A percentile compares a stretch with the other conserved stretches of the same genome.
These are phyloP conservation scores for Callionymus lyra DNA, from an alignment of 2,113 vertebrate genomes.

Conservation along the genomic window DNA sequence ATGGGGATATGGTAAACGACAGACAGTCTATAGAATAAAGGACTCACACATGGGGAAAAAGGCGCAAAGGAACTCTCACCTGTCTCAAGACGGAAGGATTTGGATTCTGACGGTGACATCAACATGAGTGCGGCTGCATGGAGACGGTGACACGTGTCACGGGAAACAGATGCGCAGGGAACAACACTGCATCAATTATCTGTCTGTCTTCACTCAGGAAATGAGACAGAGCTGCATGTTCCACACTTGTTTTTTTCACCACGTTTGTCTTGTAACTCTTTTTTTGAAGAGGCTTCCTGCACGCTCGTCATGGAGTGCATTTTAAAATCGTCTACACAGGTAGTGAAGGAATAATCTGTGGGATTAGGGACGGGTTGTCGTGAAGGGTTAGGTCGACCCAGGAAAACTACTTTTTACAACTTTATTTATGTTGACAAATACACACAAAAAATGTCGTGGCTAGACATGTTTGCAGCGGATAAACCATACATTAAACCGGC, in stretches of 20 bases:
- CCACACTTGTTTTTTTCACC: conserved; percentile 33
- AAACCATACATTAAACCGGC: no score
- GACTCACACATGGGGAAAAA: no score
- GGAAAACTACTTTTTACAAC: no score
- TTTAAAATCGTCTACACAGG: conserved; percentile 59
- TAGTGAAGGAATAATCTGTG: conserved; percentile 59
- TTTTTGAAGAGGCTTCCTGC: conserved; percentile 42
- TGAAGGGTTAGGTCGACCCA: no score
- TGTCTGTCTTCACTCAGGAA: conserved; percentile 33
- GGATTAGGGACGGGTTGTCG: conserved; percentile 47
- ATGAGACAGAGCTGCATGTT: conserved; percentile 43
- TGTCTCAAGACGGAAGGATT: conserved; percentile 31
- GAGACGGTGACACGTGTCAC: conserved; percentile 19
- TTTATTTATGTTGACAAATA: no score
- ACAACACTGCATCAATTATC: conserved; percentile 45
- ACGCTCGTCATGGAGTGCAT: conserved; percentile 42
- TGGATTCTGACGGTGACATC: conserved; percentile 4
- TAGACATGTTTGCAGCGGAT: no score
- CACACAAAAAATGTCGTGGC: no score
- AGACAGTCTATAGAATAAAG: no score
- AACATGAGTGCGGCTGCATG: conserved; percentile 2
- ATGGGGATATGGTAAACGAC: no score
- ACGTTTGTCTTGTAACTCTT: conserved; percentile 22
- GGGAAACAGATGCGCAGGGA: conserved; percentile 37
- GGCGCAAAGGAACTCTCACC: conserved; percentile 31